phyloP scores from a whole-genome alignment of 1,140 invertebrate genomes.

The Lithobius niger region DNA sequence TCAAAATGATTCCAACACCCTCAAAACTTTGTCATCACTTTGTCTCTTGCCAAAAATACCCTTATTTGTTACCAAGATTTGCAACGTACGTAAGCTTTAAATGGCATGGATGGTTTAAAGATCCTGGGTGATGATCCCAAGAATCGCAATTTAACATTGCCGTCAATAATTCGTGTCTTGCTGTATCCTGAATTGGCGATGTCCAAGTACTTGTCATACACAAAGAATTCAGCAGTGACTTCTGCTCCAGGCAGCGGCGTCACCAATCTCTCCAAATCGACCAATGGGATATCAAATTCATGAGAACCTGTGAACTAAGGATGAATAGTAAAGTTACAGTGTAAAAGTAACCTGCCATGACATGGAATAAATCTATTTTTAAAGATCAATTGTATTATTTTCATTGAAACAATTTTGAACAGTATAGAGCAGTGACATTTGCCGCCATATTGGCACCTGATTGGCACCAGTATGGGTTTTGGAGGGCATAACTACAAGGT shows the following conservation, averaged over 20 bases:
- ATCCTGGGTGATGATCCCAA: constrained; percentile 36
- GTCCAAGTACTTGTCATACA: constrained; percentile 29
- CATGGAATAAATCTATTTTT: too few relatives aligned
- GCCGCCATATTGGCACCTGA: too few relatives aligned
- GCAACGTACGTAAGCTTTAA: constrained; percentile 36
- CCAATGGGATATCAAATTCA: constrained; percentile 4
- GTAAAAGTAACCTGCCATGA: too few relatives aligned
- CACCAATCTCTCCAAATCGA: constrained; percentile 1
- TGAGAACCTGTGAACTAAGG: neutral
- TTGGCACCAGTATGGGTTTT: too few relatives aligned
- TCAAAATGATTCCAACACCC: too few relatives aligned
- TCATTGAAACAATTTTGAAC: too few relatives aligned
- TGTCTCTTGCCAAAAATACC: too few relatives aligned
- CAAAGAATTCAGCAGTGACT: constrained; percentile 22
- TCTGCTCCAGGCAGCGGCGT: constrained; percentile 20
- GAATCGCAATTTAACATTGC: constrained; percentile 36
- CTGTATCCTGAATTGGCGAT: constrained; percentile 30
- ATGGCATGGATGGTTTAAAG: constrained; percentile 43
- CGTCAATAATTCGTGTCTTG: constrained; percentile 34
- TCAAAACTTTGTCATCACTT: too few relatives aligned
- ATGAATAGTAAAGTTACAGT: neutral
- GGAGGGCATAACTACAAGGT: too few relatives aligned
- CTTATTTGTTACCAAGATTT: too few relatives aligned
- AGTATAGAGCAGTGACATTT: too few relatives aligned
- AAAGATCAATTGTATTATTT: too few relatives aligned